phyloP scores from a whole-genome alignment of 2,113 vertebrate genomes.

The Ondatra zibethicus region DNA sequence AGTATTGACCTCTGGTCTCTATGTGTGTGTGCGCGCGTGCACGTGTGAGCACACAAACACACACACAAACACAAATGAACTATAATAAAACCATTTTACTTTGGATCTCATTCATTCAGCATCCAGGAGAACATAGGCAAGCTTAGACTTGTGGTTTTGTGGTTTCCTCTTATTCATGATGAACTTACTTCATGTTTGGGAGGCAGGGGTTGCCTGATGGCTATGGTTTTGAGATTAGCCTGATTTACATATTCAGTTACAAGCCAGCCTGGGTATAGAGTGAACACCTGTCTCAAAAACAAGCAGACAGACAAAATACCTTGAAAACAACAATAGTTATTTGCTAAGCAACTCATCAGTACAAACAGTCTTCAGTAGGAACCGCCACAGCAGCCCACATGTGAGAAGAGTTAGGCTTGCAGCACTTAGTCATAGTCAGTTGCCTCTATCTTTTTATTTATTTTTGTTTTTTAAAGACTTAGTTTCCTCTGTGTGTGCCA shows the following conservation, averaged over 20 bases:
- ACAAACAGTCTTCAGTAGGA: background rate
- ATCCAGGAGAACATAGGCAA: background rate
- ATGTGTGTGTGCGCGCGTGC: no score
- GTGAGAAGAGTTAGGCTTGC: background rate
- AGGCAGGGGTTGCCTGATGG: background rate
- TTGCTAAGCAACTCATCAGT: constrained; percentile 19
- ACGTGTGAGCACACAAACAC: background rate
- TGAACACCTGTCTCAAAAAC: background rate
- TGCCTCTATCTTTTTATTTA: background rate
- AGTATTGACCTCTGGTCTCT: background rate
- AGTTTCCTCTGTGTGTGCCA: background rate
- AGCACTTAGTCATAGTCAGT: background rate
- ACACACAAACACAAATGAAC: background rate
- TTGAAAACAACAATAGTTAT: background rate
- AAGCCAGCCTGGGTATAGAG: background rate
- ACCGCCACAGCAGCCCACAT: background rate
- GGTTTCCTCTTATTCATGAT: background rate
- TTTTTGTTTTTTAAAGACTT: background rate
- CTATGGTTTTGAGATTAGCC: background rate
- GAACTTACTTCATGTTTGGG: background rate
- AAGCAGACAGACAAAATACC: background rate
- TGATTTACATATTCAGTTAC: background rate
- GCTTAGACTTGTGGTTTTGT: background rate
- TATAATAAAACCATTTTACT: background rate
- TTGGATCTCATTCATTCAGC: background rate